These are phyloP conservation scores for Lasioglossum villosulum DNA, from an alignment of 2,888 invertebrate genomes.

Conservation along the genomic window DNA sequence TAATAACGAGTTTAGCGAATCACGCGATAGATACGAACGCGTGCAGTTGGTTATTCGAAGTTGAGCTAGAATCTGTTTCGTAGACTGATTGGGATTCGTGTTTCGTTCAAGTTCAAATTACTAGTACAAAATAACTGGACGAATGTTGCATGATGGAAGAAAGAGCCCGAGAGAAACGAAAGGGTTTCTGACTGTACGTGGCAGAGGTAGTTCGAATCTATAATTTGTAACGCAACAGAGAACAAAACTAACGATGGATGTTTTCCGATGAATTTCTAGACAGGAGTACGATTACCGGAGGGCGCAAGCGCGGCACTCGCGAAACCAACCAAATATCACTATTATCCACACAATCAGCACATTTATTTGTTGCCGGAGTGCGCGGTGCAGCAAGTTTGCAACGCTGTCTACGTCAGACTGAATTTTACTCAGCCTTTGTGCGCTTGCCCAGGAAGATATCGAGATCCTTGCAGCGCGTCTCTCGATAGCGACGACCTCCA, in stretches of 20 bases:
- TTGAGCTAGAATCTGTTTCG: neutral
- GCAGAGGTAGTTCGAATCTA: neutral
- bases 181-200: neutral
- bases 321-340: conserved; percentile 96
- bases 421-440: conserved; percentile 97
- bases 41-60: neutral
- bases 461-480: conserved; percentile 96
- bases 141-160: neutral
- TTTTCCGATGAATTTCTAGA: conserved; percentile 76
- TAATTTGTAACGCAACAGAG: neutral
- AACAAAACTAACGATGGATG: neutral
- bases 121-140: neutral
- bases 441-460: conserved; percentile 94
- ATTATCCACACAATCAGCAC: conserved; percentile 97
- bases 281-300: conserved; percentile 85
- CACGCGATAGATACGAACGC: neutral
- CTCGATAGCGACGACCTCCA: conserved; percentile 96
- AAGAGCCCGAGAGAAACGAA: neutral
- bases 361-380: conserved; percentile 96
- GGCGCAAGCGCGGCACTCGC: conserved; percentile 86
- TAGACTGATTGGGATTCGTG: neutral
- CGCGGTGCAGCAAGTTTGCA: conserved; percentile 97
- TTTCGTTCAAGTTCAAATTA: neutral
- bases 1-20: conserved; percentile 6
- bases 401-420: conserved; percentile 95